Evolutionary conservation across 2,113 vertebrate species (phyloP).

Genomic region (Orycteropus afer): DNA sequence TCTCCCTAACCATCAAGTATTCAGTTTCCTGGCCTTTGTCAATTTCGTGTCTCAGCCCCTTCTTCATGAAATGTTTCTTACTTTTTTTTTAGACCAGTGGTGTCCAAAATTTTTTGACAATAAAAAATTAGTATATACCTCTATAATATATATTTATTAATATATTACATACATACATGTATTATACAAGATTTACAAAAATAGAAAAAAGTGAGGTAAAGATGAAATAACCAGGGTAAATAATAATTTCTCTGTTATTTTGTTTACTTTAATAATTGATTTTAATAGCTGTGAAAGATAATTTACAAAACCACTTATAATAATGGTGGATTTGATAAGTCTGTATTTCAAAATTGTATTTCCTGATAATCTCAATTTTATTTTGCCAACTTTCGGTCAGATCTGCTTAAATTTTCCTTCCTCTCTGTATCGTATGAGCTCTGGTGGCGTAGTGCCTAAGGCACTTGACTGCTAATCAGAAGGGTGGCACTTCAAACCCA

Average conservation of each 20-base stretch:
- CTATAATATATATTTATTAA: not conserved
- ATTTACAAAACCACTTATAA: not conserved
- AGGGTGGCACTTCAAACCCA: no score
- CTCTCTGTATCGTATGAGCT: no score
- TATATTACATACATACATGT: not conserved
- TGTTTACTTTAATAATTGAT: constrained; percentile 25
- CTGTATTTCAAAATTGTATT: not conserved
- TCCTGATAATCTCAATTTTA: not conserved
- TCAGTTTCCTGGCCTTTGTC: not conserved
- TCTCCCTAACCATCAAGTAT: not conserved
- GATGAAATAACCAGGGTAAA: not conserved
- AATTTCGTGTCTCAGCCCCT: not conserved
- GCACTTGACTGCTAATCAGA: no score
- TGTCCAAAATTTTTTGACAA: constrained; percentile 10
- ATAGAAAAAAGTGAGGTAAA: constrained; percentile 25
- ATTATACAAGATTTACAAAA: not conserved
- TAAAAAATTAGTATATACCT: not conserved
- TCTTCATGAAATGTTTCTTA: not conserved
- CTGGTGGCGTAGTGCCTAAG: no score
- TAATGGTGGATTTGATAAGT: not conserved
- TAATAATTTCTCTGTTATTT: constrained; percentile 14
- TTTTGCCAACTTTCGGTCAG: not conserved
- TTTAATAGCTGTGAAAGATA: not conserved
- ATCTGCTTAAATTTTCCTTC: not conserved
- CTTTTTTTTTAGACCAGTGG: not conserved